phyloP scores from a whole-genome alignment of 2,888 invertebrate species.

The Cybosia mesomella region DNA sequence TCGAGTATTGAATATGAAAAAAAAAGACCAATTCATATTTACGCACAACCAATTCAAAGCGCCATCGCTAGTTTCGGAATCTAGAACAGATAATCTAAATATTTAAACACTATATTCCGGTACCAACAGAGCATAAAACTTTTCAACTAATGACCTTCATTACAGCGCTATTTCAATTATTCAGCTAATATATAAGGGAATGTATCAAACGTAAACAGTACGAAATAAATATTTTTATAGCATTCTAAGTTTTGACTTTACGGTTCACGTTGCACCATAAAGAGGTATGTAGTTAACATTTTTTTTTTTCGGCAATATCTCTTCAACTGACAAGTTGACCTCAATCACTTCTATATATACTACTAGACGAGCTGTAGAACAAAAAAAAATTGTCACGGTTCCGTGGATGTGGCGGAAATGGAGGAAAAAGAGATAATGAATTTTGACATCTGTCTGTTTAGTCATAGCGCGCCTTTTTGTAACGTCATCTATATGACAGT shows the following conservation, averaged over 20 bases:
- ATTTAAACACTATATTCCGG: not conserved
- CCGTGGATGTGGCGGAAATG: not conserved
- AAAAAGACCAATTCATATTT: too few species aligned
- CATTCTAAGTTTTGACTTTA: slow-evolving; percentile 41
- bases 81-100: not conserved
- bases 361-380: not conserved
- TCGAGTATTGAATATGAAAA: not conserved
- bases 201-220: slow-evolving; percentile 55
- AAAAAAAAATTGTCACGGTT: too few species aligned
- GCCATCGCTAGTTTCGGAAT: too few species aligned
- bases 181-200: slow-evolving; percentile 45
- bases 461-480: too few species aligned
- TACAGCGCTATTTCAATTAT: slow-evolving; percentile 29
- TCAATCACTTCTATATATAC: not conserved
- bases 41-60: too few species aligned
- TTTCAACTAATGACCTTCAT: slow-evolving; percentile 20
- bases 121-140: not conserved
- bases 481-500: too few species aligned
- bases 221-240: slow-evolving; percentile 43
- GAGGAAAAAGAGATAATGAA: not conserved
- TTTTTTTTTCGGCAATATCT: not conserved
- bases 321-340: too few species aligned
- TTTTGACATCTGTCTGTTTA: too few species aligned
- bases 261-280: slow-evolving; percentile 28
- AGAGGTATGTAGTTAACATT: slow-evolving; percentile 38